Base-by-base conservation (phyloP, 2,888 invertebrate species). In the Itoplectis maculator region DNA sequence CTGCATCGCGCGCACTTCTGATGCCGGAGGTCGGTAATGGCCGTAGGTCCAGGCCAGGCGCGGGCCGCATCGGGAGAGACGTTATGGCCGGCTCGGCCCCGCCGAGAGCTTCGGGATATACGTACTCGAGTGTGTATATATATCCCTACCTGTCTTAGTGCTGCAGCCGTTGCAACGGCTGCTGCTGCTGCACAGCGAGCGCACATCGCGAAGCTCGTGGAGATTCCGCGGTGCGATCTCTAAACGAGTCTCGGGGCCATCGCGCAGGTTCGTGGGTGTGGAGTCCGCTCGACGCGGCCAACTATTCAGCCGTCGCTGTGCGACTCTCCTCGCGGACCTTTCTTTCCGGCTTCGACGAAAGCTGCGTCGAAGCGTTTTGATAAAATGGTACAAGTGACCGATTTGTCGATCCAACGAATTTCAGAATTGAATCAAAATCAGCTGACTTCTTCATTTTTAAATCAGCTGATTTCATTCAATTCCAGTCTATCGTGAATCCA, bases 1-100 rank as follows among this genome's bases (percentile, higher is more conserved):
- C 82, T 79, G 82, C 79, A 82, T 79, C 66, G 73, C 37, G 37
- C 40, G 69, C 78, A 74, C 73, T 54, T 82, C 70, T 75, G 78
- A 82, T 70, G 82, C 78, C 78, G 79, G 78, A 79, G 82, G 78
- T 70, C 82, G 81, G 73, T 79, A 82, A 82, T 82, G 82, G 74
- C 78, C 82, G 78, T 82, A 82, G 82, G 82, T 82, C 82, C 82
- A 75, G 82, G 69, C 76, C 76, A 23, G 47, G n/a, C n/a, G n/a
- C n/a, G n/a, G n/a, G 63, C 45, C 69, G 74, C 65, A 74, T 70
- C 65, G 78, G n/a, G n/a, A 79, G 79, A 82, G 79, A 79, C 79
- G 56, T 75, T 75, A 74, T 51, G 79, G 74, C 69, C 82, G 73
- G 49, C 65, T 49, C n/a, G 74, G 73, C 37, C 51, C 40, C 63